Evolutionary conservation across 1,140 invertebrate species (phyloP).

Genomic region (Fopius arisanus): DNA sequence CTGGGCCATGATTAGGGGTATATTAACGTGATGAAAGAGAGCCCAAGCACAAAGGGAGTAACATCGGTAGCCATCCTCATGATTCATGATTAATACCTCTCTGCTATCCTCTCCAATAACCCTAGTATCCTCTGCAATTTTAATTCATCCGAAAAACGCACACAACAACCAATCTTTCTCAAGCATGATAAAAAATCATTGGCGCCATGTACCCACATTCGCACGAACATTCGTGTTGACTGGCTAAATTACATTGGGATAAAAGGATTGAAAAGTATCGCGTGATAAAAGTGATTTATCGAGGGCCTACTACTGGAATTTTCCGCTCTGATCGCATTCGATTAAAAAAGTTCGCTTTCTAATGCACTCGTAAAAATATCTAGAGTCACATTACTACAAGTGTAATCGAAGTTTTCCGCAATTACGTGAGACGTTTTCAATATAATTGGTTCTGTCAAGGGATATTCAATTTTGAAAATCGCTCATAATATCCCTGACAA

Average conservation of each 20-base stretch:
- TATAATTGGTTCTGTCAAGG: no score
- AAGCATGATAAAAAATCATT: neutral
- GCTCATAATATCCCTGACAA: no score
- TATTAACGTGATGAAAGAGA: slow-evolving; percentile 58
- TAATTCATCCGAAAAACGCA: slow-evolving; percentile 45
- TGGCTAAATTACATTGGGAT: slow-evolving; percentile 35
- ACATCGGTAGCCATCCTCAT: slow-evolving; percentile 53
- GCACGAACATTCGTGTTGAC: slow-evolving; percentile 52
- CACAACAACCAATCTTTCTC: neutral
- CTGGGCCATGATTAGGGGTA: slow-evolving; percentile 56
- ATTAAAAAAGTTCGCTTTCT: neutral
- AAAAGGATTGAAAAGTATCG: slow-evolving; percentile 35
- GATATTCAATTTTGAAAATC: no score
- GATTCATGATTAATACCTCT: slow-evolving; percentile 58
- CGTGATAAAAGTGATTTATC: slow-evolving; percentile 39
- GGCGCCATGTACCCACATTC: neutral
- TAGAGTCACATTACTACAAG: no score
- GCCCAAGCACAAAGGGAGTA: slow-evolving; percentile 54
- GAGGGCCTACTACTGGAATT: neutral
- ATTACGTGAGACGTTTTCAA: no score
- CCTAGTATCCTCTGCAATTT: slow-evolving; percentile 58
- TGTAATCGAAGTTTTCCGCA: no score
- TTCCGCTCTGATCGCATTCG: neutral
- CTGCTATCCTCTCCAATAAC: slow-evolving; percentile 35
- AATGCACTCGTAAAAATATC: no score